Evolutionary conservation across 2,888 invertebrate species (phyloP).

Genomic region (Rhopalosiphum nymphaeae): DNA sequence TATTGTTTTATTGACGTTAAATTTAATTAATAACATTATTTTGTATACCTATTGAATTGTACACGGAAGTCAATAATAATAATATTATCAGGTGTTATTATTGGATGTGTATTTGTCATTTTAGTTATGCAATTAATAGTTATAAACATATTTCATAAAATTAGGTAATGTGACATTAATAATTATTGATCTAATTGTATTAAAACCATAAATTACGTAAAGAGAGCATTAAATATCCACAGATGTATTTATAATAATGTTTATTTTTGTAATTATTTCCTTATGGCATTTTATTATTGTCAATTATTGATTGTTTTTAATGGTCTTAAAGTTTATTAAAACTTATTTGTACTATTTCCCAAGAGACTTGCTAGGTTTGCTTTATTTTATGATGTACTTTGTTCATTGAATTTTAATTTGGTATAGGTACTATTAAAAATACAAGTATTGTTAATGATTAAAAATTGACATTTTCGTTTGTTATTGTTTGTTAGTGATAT

Average conservation of each 20-base stretch:
- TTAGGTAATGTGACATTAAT: neutral
- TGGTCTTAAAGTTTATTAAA: constrained; percentile 29
- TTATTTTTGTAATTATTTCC: constrained; percentile 20
- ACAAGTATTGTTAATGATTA: neutral
- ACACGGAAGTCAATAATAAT: neutral
- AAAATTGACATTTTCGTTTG: neutral
- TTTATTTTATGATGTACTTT: constrained; percentile 30
- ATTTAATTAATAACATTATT: neutral
- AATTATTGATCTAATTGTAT: neutral
- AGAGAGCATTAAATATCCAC: neutral
- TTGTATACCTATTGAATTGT: neutral
- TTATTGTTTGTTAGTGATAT: neutral
- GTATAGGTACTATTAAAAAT: neutral
- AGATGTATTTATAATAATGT: neutral
- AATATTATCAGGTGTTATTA: neutral
- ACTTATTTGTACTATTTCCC: neutral
- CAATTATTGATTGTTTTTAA: constrained; percentile 31
- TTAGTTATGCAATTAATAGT: neutral
- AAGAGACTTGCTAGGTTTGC: neutral
- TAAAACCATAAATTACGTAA: neutral
- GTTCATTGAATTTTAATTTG: constrained; percentile 35
- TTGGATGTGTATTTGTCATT: neutral
- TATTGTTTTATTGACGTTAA: neutral
- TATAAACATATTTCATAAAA: neutral
- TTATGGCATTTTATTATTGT: neutral